A percentile compares a stretch with the other conserved stretches of the same genome.
Evolutionary conservation across 2,888 invertebrate species (phyloP).

Genomic region (Eupelmus urozonus): DNA sequence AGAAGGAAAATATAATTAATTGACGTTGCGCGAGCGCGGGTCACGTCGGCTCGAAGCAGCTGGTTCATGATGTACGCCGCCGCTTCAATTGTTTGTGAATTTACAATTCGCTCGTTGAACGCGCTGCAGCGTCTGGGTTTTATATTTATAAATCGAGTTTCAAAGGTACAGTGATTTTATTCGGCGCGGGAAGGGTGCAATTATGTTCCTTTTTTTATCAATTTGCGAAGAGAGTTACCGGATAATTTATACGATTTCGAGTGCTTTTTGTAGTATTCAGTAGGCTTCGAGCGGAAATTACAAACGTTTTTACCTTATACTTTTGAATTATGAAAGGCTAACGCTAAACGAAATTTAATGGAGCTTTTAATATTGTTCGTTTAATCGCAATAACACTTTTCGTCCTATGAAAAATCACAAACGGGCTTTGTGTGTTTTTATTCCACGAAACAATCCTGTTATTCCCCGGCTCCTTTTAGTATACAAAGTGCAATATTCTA

Average conservation of each 20-base stretch:
- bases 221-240: background rate
- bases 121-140: too few relatives aligned
- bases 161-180: background rate
- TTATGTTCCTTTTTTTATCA: background rate
- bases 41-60: background rate
- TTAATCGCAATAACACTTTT: too few relatives aligned
- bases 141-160: background rate
- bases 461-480: too few relatives aligned
- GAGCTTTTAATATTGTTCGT: too few relatives aligned
- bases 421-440: too few relatives aligned
- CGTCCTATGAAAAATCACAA: too few relatives aligned
- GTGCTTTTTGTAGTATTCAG: too few relatives aligned
- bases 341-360: too few relatives aligned
- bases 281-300: too few relatives aligned
- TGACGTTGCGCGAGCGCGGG: conserved; percentile 21
- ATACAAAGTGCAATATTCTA: background rate
- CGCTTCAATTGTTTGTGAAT: conserved; percentile 32
- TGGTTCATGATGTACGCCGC: conserved; percentile 10
- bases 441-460: too few relatives aligned
- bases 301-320: too few relatives aligned
- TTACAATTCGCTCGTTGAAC: conserved; percentile 12
- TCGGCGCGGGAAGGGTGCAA: background rate
- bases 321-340: too few relatives aligned
- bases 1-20: conserved; percentile 55
- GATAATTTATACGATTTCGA: background rate